phyloP scores from a whole-genome alignment of 2,888 invertebrate genomes.

The Idaea straminata region DNA sequence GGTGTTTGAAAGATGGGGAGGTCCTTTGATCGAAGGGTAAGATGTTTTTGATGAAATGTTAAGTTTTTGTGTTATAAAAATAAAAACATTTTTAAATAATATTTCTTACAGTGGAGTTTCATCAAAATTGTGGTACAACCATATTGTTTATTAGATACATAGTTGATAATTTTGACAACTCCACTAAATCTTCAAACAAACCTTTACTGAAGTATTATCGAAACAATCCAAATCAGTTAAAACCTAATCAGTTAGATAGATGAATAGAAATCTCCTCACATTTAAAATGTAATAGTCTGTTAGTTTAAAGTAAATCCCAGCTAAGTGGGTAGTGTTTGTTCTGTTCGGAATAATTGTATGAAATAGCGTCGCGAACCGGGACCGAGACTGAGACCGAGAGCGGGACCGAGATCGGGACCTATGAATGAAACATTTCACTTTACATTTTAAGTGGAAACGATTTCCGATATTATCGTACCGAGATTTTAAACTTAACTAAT shows the following conservation, averaged over 20 bases:
- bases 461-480: neutral
- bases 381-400: neutral
- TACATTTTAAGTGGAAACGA: neutral
- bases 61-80: too few species aligned
- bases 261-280: neutral
- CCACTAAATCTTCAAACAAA: too few species aligned
- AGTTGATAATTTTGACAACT: too few species aligned
- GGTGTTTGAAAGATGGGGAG: neutral
- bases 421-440: conserved; percentile 1
- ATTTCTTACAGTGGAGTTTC: neutral
- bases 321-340: neutral
- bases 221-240: too few species aligned
- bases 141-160: neutral
- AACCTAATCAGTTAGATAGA: neutral
- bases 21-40: neutral
- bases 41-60: neutral
- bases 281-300: neutral
- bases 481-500: neutral
- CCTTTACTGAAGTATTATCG: too few species aligned
- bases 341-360: neutral
- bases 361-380: neutral
- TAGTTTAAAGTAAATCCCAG: neutral
- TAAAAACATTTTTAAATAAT: neutral
- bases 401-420: neutral
- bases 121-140: neutral